A percentile compares a stretch with the other conserved stretches of the same genome.
Evolutionary conservation across 1,140 invertebrate species (phyloP).

Genomic region (Procambarus clarkii): DNA sequence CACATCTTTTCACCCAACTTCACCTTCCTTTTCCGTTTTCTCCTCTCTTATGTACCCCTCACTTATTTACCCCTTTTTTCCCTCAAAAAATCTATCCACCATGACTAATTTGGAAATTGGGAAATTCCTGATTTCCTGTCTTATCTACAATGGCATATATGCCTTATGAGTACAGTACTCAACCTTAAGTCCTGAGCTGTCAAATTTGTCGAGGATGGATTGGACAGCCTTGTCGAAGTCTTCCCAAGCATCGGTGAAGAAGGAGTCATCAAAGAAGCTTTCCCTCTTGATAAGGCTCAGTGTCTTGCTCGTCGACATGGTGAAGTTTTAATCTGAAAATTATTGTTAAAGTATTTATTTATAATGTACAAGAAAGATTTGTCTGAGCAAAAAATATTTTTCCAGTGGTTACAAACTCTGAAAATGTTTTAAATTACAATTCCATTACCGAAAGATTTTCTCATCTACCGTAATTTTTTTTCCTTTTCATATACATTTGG

Average conservation of each 20-base stretch:
- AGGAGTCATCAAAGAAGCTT: slow-evolving; percentile 67
- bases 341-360: background rate
- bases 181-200: slow-evolving; percentile 66
- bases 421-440: too few relatives aligned
- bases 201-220: slow-evolving; percentile 67
- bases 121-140: too few relatives aligned
- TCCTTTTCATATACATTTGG: background rate
- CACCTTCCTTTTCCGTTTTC: too few relatives aligned
- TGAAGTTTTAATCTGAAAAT: background rate
- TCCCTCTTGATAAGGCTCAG: slow-evolving; percentile 56
- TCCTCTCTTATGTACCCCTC: too few relatives aligned
- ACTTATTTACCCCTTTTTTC: background rate
- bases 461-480: too few relatives aligned
- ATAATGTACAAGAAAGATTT: too few relatives aligned
- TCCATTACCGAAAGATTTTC: too few relatives aligned
- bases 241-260: slow-evolving; percentile 66
- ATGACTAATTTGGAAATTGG: too few relatives aligned
- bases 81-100: background rate
- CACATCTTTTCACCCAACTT: background rate
- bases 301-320: slow-evolving; percentile 29
- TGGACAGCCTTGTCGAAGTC: slow-evolving; percentile 67
- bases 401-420: background rate
- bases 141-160: too few relatives aligned
- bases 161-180: background rate
- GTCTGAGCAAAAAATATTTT: background rate